Base-by-base conservation (phyloP, 1,140 invertebrate species). In the Arctopsyche grandis region DNA sequence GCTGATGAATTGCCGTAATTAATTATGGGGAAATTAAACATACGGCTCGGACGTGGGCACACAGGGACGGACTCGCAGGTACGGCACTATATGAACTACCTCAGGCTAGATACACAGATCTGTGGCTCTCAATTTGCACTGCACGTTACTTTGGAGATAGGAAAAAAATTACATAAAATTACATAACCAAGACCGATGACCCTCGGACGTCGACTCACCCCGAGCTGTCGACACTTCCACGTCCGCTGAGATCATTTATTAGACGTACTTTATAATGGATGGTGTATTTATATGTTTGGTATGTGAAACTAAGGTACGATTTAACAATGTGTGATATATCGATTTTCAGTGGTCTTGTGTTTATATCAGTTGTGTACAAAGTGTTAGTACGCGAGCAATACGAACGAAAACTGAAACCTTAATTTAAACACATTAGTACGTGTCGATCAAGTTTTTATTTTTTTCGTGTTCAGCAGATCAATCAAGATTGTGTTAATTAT, bases 401-500 rank as follows among this genome's bases (percentile, higher is more conserved):
- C 66, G 66, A 71, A 77, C 77, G 78, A 82, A 82, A 82, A 75
- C 78, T 82, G 78, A 82, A 82, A 82, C 81, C 75, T 82, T 82
- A 82, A 82, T 82, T 79, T 79, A 82, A 82, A 82, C 78, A 82
- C 81, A 82, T 82, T 82, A 82, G 81, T 82, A 82, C 46, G 76
- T 82, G 81, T 82, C 81, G 81, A 82, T 82, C 81, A 82, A 79
- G 58, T 76, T 79, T 66, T 76, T 78, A 46, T 81, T 81, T 79
- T 79, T 81, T 46, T 76, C 77, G 44, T 73, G 69, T 81, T 79
- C 69, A 69, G 75, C 78, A 81, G 80, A 81, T 81, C 80, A 81
- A 81, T 81, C 80, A 81, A 79, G 80, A 81, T 81, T 81, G 80
- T 79, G 80, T 81, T 81, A 81, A 81, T 81, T 81, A 81, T 81